These are phyloP conservation scores for Erythrolamprus reginae DNA, from an alignment of 2,113 vertebrate species.

Conservation along the genomic window DNA sequence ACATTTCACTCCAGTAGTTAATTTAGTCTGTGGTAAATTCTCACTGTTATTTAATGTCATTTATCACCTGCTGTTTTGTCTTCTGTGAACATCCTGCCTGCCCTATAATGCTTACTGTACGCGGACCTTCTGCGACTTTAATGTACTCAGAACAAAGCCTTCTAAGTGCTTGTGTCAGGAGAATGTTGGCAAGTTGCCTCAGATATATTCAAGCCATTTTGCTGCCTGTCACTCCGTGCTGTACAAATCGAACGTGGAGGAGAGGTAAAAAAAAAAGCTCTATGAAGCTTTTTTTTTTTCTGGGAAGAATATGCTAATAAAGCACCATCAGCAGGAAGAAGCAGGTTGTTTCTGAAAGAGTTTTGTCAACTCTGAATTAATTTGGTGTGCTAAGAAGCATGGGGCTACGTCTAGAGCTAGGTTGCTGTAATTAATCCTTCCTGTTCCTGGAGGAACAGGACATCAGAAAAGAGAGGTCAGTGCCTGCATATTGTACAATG, in stretches of 20 bases:
- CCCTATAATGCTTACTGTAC: constrained; percentile 73
- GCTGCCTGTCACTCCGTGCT: constrained; percentile 80
- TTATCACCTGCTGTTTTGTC: constrained; percentile 85
- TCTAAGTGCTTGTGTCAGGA: constrained; percentile 76
- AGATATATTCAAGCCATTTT: constrained; percentile 82
- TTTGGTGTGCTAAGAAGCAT: constrained; percentile 81
- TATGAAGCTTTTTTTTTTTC: constrained; percentile 75
- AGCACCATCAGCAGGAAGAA: constrained; percentile 78
- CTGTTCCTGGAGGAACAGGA: constrained; percentile 76
- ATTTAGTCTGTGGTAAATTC: constrained; percentile 81
- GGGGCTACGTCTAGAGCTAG: constrained; percentile 71
- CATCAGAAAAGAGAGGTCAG: constrained; percentile 71
- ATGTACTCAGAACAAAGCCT: constrained; percentile 79
- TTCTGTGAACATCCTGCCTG: constrained; percentile 82
- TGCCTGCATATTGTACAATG: constrained; percentile 79
- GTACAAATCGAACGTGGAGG: constrained; percentile 80
- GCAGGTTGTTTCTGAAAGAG: constrained; percentile 83
- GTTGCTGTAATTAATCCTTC: constrained; percentile 82
- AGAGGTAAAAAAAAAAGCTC: constrained; percentile 74
- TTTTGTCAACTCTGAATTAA: constrained; percentile 89
- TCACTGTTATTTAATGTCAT: constrained; percentile 83
- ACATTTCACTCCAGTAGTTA: constrained; percentile 76
- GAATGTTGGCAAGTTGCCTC: constrained; percentile 77
- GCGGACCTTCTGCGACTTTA: constrained; percentile 83
- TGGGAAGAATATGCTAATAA: constrained; percentile 87